Conservation (phyloP, 2,797 vertebrate genomes). For the Cirrhinus molitorella region DNA sequence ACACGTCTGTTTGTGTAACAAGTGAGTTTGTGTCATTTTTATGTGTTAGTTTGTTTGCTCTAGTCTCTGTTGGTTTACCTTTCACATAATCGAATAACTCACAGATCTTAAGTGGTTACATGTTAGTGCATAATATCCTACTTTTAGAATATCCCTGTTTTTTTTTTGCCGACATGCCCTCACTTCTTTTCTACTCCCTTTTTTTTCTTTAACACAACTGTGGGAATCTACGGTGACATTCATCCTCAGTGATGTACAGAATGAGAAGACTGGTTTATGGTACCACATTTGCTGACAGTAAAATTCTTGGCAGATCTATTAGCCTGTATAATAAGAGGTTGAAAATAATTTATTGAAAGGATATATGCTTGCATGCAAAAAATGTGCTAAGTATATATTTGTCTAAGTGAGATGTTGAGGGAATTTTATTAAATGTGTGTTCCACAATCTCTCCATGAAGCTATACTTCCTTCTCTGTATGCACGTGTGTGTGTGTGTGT, state of each 20-base stretch:
- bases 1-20: not conserved
- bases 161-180: not conserved
- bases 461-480: not conserved
- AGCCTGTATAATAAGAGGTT: slow-evolving; percentile 33
- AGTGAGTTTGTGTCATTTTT: not conserved
- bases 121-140: not conserved
- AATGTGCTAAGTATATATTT: slow-evolving; percentile 17
- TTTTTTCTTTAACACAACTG: not conserved
- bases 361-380: not conserved
- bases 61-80: not conserved
- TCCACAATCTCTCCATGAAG: not conserved
- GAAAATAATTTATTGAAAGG: slow-evolving; percentile 28
- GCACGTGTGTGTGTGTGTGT: not conserved
- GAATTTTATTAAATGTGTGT: slow-evolving; percentile 21
- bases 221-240: not conserved
- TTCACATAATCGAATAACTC: not conserved
- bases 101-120: not conserved
- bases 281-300: slow-evolving; percentile 15
- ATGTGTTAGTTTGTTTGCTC: not conserved
- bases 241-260: not conserved
- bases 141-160: not conserved
- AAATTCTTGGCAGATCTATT: slow-evolving; percentile 17
- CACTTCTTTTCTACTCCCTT: not conserved
- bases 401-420: not conserved
- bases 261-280: not conserved